Percentiles rank a stretch among this genome's conserved stretches.
phyloP scores from a whole-genome alignment of 2,113 vertebrate species.

The Caracal caracal region DNA sequence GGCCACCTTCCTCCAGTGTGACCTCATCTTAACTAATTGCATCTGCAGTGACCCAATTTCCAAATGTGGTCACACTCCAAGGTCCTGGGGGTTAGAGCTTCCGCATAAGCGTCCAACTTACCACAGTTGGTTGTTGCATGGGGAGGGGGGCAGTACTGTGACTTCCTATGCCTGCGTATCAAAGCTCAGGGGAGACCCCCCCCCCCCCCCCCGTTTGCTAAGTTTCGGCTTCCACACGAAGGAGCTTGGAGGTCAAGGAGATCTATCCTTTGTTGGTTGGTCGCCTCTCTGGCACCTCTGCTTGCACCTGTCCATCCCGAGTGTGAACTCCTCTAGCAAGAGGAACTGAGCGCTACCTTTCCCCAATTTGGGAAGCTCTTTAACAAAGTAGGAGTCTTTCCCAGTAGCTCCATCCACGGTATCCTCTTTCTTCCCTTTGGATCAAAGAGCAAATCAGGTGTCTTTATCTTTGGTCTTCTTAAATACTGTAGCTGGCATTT shows the following conservation, averaged over 20 bases:
- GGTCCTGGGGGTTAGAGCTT: not conserved
- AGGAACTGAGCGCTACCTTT: not conserved
- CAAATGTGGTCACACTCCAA: not conserved
- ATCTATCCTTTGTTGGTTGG: not conserved
- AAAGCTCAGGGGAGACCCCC: not conserved
- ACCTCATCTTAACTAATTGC: not conserved
- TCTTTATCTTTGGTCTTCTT: not conserved
- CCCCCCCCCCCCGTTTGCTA: not conserved
- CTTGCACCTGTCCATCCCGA: not conserved
- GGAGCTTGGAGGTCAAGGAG: not conserved
- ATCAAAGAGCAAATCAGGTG: not conserved
- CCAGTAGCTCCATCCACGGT: not conserved
- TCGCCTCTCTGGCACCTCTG: rapidly evolving
- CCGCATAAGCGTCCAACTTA: not conserved
- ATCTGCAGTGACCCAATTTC: not conserved
- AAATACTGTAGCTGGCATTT: not conserved
- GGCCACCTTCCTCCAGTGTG: not conserved
- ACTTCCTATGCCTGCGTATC: not conserved
- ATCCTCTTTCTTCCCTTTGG: not conserved
- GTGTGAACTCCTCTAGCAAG: not conserved
- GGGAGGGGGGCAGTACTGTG: not conserved
- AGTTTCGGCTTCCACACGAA: not conserved
- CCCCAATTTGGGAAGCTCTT: not conserved
- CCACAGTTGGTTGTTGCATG: not conserved
- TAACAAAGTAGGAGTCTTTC: not conserved